Evolutionary conservation across 2,888 invertebrate species (phyloP).

Genomic region (Acronicta aceris): DNA sequence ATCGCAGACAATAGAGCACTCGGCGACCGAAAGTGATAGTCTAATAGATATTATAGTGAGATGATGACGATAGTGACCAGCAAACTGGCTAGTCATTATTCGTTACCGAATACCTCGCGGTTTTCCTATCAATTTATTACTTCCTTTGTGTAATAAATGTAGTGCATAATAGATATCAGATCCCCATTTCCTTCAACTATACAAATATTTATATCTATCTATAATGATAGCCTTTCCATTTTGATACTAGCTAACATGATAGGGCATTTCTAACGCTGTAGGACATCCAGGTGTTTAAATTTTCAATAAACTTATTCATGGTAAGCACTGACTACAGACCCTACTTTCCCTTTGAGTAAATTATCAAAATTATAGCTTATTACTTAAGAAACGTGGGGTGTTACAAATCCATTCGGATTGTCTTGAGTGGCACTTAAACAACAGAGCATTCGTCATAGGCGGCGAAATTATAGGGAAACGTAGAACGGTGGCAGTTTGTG

Average conservation of each 20-base stretch:
- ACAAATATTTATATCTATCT: constrained; percentile 35
- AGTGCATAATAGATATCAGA: constrained; percentile 11
- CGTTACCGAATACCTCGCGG: constrained; percentile 58
- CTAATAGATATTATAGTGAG: constrained; percentile 78
- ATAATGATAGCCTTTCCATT: constrained; percentile 33
- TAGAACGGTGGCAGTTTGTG: constrained; percentile 70
- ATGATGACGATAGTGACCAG: constrained; percentile 73
- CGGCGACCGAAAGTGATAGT: constrained; percentile 86
- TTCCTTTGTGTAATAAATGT: constrained; percentile 29
- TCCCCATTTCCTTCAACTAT: constrained; percentile 27
- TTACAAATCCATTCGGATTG: constrained; percentile 56
- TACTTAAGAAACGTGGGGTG: constrained; percentile 56
- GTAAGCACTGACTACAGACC: constrained; percentile 14
- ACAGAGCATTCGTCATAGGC: constrained; percentile 71
- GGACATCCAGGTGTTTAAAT: constrained; percentile 39
- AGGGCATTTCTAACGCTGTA: constrained; percentile 38
- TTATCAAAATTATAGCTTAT: constrained; percentile 61
- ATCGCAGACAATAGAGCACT: constrained; percentile 84
- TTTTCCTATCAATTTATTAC: constrained; percentile 45
- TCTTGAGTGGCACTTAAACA: constrained; percentile 57
- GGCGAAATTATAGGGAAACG: constrained; percentile 74
- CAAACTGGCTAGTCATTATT: constrained; percentile 75
- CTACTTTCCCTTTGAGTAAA: constrained; percentile 57
- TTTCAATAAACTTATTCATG: constrained; percentile 39
- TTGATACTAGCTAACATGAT: constrained; percentile 37